Evolutionary conservation across 2,113 vertebrate species (phyloP).

Genomic region (Aplodontia rufa): DNA sequence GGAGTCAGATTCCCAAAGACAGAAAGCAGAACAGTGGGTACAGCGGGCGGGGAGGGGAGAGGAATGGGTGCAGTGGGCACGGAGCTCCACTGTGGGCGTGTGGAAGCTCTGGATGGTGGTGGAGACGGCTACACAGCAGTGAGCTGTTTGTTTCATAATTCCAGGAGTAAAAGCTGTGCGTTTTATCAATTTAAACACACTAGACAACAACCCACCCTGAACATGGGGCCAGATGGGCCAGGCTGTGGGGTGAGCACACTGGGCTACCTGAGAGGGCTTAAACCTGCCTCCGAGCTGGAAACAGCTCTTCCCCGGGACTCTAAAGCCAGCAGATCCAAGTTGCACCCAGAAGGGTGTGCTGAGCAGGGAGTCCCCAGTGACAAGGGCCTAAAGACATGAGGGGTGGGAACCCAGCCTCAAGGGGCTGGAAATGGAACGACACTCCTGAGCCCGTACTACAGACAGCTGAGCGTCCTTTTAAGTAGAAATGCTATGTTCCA

Average conservation of each 20-base stretch:
- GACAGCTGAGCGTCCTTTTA: conserved; percentile 54
- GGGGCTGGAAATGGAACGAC: conserved; percentile 50
- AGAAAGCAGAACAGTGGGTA: neutral
- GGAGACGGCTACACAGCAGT: fast-evolving
- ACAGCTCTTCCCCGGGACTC: too few relatives aligned
- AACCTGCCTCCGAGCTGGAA: too few relatives aligned
- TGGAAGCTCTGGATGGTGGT: fast-evolving
- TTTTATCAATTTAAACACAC: neutral
- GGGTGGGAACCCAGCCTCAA: neutral
- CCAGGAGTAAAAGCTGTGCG: fast-evolving
- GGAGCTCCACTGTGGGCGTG: neutral
- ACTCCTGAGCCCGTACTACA: too few relatives aligned
- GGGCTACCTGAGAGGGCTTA: too few relatives aligned
- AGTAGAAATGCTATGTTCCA: conserved; percentile 75
- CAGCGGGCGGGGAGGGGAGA: too few relatives aligned
- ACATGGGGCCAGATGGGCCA: fast-evolving
- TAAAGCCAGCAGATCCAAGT: too few relatives aligned
- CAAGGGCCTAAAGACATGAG: too few relatives aligned
- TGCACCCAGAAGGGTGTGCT: too few relatives aligned
- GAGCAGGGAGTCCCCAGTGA: too few relatives aligned
- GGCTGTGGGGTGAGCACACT: too few relatives aligned
- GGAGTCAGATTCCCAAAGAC: neutral
- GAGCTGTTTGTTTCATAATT: fast-evolving
- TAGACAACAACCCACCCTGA: fast-evolving
- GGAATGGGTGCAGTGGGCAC: too few relatives aligned